Conservation (phyloP, 2,888 invertebrate species). For the Melieria omissa region DNA sequence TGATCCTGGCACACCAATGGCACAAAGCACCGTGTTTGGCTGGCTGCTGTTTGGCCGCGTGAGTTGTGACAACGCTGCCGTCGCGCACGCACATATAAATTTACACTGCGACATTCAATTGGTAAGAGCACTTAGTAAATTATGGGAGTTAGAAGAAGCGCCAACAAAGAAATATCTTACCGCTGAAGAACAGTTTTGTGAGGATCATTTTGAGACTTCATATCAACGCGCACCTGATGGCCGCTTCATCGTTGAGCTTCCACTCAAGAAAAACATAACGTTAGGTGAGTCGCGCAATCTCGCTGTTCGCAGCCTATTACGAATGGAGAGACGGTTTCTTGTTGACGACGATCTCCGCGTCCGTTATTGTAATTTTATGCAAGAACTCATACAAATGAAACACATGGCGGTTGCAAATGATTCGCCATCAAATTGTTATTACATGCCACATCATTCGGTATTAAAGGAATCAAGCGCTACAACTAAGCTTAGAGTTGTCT, state of each 20-base stretch:
- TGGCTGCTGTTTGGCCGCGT: constrained; percentile 29
- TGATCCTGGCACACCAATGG: constrained; percentile 15
- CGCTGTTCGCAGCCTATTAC: constrained; percentile 3
- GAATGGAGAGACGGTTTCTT: constrained; percentile 2
- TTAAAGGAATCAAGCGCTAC: not conserved
- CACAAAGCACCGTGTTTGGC: constrained; percentile 32
- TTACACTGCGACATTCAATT: not conserved
- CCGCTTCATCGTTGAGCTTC: constrained; percentile 14
- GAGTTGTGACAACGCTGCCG: too few relatives aligned
- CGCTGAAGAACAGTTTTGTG: not conserved
- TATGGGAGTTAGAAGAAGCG: constrained; percentile 2
- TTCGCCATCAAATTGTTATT: not conserved
- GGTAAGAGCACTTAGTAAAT: constrained; percentile 1
- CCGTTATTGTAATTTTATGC: constrained; percentile 12
- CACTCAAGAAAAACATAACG: not conserved
- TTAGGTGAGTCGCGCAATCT: constrained; percentile 3
- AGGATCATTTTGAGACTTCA: constrained; percentile 29
- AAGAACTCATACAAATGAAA: constrained; percentile 7
- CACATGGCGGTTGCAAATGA: constrained; percentile 11
- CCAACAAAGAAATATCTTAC: not conserved
- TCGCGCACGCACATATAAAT: too few relatives aligned
- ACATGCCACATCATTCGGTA: constrained; percentile 1
- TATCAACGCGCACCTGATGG: constrained; percentile 12
- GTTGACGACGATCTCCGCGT: not conserved
- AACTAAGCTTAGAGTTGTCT: constrained; percentile 1